Evolutionary conservation across 2,888 invertebrate species (phyloP).

Genomic region (Tetranychus piercei): DNA sequence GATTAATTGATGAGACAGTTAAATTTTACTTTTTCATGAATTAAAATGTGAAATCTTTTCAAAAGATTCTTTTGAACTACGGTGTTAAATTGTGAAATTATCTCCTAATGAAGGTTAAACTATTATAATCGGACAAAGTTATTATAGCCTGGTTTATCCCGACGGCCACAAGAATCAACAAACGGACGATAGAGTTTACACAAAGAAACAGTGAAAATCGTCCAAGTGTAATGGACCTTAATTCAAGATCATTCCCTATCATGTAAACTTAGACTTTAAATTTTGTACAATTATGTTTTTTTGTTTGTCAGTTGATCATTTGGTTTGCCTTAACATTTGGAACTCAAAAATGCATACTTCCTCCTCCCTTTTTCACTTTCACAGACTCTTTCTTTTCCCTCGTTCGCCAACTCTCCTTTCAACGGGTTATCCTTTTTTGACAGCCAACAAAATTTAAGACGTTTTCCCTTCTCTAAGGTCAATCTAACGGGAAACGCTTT

Average conservation of each 20-base stretch:
- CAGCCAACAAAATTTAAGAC: not conserved
- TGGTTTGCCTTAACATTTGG: not conserved
- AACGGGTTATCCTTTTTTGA: not conserved
- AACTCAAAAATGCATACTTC: not conserved
- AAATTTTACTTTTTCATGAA: too few species aligned
- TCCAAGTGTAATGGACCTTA: not conserved
- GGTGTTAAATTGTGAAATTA: too few species aligned
- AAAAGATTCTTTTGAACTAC: too few species aligned
- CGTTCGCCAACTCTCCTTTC: not conserved
- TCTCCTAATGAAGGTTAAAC: not conserved
- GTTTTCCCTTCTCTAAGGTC: not conserved
- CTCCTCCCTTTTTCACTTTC: not conserved
- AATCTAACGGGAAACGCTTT: not conserved
- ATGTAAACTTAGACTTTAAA: not conserved
- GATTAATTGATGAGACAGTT: too few species aligned
- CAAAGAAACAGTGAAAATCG: not conserved
- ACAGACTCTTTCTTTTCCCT: not conserved
- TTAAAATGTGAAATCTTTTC: too few species aligned
- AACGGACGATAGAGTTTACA: not conserved
- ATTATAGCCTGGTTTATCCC: not conserved
- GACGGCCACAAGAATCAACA: not conserved
- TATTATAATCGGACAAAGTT: too few species aligned
- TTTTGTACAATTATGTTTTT: not conserved
- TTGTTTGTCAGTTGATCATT: not conserved
- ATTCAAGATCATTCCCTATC: not conserved